Percentiles rank a stretch among this genome's conserved stretches.
Conservation (phyloP, 1,140 invertebrate genomes). For the Drosophila nannoptera region DNA sequence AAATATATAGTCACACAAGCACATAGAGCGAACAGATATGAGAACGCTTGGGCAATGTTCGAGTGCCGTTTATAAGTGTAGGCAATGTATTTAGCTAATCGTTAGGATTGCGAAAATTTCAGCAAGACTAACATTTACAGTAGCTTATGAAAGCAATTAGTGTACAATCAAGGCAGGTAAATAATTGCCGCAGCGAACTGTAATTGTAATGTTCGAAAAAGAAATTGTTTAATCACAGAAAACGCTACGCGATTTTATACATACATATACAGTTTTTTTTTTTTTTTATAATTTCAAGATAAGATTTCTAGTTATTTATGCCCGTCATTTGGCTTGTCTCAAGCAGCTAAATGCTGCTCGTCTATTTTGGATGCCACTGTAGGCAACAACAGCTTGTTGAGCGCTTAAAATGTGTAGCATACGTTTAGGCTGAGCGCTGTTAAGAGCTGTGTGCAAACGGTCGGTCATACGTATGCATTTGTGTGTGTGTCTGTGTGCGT, state of each 20-base stretch:
- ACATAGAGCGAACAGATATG: not conserved
- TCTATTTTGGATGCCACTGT: slow-evolving; percentile 6
- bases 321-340: not conserved
- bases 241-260: not conserved
- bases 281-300: not conserved
- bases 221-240: not conserved
- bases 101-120: not conserved
- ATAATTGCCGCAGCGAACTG: not conserved
- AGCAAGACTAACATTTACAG: not conserved
- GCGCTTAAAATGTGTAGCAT: not conserved
- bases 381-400: no score
- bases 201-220: not conserved
- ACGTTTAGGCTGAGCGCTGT: slow-evolving; percentile 26
- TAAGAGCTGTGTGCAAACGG: no score
- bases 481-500: not conserved
- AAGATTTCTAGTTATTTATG: slow-evolving; percentile 1
- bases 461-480: no score
- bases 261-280: not conserved
- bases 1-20: slow-evolving; percentile 9
- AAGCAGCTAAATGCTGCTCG: no score
- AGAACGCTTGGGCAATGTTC: slow-evolving; percentile 6
- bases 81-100: not conserved
- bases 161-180: not conserved
- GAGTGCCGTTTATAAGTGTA: slow-evolving; percentile 3
- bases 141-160: not conserved